These are phyloP conservation scores for Brevipalpus yothersi DNA, from an alignment of 1,140 invertebrate genomes.

Conservation along the genomic window DNA sequence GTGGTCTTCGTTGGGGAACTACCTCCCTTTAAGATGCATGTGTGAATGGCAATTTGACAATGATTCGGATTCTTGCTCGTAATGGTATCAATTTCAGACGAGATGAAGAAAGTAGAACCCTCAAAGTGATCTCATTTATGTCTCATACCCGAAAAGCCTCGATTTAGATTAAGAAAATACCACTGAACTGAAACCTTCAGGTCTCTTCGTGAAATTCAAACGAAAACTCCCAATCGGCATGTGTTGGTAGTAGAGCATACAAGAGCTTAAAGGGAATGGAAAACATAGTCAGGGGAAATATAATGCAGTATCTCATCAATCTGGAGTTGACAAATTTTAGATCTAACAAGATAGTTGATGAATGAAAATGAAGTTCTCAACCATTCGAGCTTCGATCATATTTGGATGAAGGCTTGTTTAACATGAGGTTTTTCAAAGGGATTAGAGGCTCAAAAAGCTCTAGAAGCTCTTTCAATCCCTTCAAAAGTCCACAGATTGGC, in stretches of 20 bases:
- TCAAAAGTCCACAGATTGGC: too few species aligned
- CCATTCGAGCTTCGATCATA: background rate
- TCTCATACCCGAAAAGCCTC: background rate
- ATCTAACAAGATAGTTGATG: background rate
- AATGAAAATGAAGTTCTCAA: background rate
- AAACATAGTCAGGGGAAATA: background rate
- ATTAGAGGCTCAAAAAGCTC: too few species aligned
- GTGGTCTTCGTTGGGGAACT: conserved; percentile 41
- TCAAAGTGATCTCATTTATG: background rate
- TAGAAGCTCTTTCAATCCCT: too few species aligned
- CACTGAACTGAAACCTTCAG: background rate
- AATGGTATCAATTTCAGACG: conserved; percentile 30
- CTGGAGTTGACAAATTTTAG: background rate
- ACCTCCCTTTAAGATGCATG: conserved; percentile 48
- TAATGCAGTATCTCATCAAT: too few species aligned
- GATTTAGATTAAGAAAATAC: background rate
- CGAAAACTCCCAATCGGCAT: background rate
- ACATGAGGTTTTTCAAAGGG: too few species aligned
- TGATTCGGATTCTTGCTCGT: conserved; percentile 32
- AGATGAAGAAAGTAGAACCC: conserved; percentile 25
- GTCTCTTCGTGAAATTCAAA: conserved; percentile 19
- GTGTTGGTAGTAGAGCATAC: background rate
- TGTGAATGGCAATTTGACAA: conserved; percentile 27
- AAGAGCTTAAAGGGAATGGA: too few species aligned
- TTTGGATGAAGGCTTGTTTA: background rate